Percentiles rank a stretch among this genome's conserved stretches.
phyloP scores from a whole-genome alignment of 2,888 invertebrate species.

The Formica aserva region DNA sequence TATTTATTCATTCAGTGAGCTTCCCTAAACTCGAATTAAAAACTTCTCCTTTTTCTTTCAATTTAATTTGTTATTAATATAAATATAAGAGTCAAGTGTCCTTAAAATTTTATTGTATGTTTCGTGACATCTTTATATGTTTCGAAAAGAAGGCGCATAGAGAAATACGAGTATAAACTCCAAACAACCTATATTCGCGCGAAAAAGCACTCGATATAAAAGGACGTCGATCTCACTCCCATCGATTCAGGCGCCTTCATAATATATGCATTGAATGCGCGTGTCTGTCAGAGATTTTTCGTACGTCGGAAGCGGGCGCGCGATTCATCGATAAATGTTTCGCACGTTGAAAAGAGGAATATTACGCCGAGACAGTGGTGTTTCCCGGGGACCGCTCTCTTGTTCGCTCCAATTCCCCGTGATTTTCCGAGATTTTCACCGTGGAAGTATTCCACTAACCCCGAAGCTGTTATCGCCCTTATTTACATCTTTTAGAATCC shows the following conservation, averaged over 20 bases:
- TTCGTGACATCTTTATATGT: neutral
- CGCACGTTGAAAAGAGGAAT: constrained; percentile 46
- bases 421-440: constrained; percentile 34
- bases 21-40: neutral
- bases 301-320: constrained; percentile 26
- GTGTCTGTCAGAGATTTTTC: constrained; percentile 32
- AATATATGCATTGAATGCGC: constrained; percentile 42
- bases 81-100: neutral
- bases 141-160: neutral
- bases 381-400: constrained; percentile 27
- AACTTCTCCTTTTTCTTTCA: neutral
- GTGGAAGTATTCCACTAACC: constrained; percentile 45
- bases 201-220: constrained; percentile 13
- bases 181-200: neutral
- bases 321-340: constrained; percentile 52
- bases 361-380: constrained; percentile 42
- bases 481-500: constrained; percentile 52
- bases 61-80: neutral
- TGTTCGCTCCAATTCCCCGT: constrained; percentile 42
- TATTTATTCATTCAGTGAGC: neutral
- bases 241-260: neutral
- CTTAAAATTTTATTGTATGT: neutral
- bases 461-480: constrained; percentile 55
- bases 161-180: neutral
- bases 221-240: constrained; percentile 14